Evolutionary conservation across 2,797 vertebrate species (phyloP).

Genomic region (Eulemur albifrons): DNA sequence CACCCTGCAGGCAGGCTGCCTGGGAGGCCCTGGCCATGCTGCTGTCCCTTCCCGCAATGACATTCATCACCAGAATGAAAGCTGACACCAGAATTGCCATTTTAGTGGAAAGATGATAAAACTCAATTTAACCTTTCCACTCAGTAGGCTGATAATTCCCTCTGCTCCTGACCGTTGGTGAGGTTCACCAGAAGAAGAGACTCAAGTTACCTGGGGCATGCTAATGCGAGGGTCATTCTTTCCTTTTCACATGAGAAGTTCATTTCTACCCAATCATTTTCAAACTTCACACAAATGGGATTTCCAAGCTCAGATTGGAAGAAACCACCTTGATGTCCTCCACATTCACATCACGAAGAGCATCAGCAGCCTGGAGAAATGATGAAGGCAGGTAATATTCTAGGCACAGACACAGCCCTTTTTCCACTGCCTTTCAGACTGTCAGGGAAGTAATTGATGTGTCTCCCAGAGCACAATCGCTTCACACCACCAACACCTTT

Average conservation of each 20-base stretch:
- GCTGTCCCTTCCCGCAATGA: not conserved
- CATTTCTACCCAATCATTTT: not conserved
- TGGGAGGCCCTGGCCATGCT: accelerated
- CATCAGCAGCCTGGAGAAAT: not conserved
- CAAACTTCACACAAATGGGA: constrained; percentile 10
- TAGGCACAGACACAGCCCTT: not conserved
- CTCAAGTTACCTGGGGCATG: accelerated
- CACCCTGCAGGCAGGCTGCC: too few species aligned
- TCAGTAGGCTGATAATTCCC: not conserved
- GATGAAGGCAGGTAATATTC: constrained; percentile 2
- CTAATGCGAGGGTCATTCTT: not conserved
- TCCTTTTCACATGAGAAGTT: not conserved
- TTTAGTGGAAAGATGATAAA: constrained; percentile 50
- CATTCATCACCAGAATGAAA: constrained; percentile 60
- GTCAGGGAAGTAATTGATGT: constrained; percentile 10
- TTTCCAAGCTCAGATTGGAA: not conserved
- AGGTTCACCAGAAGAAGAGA: not conserved
- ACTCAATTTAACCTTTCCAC: constrained; percentile 55
- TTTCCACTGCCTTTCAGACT: not conserved
- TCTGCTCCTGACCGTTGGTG: not conserved
- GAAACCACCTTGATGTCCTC: constrained; percentile 49
- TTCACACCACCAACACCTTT: constrained; percentile 4
- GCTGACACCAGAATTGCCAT: constrained; percentile 47
- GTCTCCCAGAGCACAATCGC: not conserved
- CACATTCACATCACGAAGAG: not conserved